phyloP scores from a whole-genome alignment of 1,140 invertebrate species.

The Mesaphorura yosii region DNA sequence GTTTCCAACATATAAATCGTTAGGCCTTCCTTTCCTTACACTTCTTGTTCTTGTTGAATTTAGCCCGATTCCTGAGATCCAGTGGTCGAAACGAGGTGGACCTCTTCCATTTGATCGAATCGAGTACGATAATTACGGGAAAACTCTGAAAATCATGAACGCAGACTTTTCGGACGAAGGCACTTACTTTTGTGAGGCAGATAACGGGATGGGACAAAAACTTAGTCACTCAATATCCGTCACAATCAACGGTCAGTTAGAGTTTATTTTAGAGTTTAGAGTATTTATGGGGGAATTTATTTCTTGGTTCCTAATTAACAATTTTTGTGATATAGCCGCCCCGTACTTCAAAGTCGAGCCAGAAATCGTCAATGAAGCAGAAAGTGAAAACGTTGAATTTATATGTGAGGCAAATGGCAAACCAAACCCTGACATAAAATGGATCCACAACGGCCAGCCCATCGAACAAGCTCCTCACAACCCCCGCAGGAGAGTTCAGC shows the following conservation, averaged over 20 bases:
- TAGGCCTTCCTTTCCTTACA: neutral
- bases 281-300: neutral
- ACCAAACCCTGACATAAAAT: conserved; percentile 80
- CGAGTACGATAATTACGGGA: conserved; percentile 73
- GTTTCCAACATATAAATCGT: conserved; percentile 35
- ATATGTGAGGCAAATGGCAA: conserved; percentile 74
- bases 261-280: neutral
- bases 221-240: conserved; percentile 72
- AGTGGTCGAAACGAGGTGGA: conserved; percentile 67
- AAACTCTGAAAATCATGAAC: conserved; percentile 76
- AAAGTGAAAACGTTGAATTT: conserved; percentile 79
- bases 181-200: conserved; percentile 79
- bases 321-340: too few species aligned
- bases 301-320: conserved; percentile 27
- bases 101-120: conserved; percentile 53
- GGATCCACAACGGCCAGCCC: conserved; percentile 92
- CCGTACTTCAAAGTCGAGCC: conserved; percentile 88
- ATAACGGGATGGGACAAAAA: conserved; percentile 75
- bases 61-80: conserved; percentile 42
- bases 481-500: conserved; percentile 46
- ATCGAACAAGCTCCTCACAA: conserved; percentile 64
- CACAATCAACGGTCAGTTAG: conserved; percentile 53
- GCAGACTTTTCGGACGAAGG: conserved; percentile 76
- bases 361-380: conserved; percentile 74
- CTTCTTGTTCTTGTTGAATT: conserved; percentile 33